Conservation (phyloP, 2,113 vertebrate species). For the Cyanoliseus patagonus region DNA sequence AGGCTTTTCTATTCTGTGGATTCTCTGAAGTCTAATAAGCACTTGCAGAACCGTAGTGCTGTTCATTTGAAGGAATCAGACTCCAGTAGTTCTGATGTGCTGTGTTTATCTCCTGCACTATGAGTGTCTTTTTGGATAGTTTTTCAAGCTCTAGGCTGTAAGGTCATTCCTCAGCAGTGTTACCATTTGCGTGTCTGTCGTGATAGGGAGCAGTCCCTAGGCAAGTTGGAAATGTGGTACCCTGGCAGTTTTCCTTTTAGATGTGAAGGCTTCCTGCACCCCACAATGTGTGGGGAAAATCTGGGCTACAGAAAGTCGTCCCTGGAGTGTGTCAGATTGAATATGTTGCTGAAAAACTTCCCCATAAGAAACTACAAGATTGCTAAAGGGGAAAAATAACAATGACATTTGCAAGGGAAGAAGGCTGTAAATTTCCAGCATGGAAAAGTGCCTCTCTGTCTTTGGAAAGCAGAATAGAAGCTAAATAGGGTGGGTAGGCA, state of each 20-base stretch:
- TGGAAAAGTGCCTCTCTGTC: constrained; percentile 53
- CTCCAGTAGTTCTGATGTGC: not conserved
- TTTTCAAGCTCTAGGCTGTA: not conserved
- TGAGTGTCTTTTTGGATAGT: not conserved
- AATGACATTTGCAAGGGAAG: constrained; percentile 51
- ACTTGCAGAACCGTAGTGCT: not conserved
- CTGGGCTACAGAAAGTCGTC: not conserved
- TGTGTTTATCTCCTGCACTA: not conserved
- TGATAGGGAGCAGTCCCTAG: not conserved
- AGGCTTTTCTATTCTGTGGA: not conserved
- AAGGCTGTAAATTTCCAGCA: constrained; percentile 59
- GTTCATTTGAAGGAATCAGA: not conserved
- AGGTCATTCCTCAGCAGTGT: not conserved
- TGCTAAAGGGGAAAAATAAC: constrained; percentile 30
- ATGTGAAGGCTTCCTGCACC: not conserved
- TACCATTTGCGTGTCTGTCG: not conserved
- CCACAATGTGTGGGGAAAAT: not conserved
- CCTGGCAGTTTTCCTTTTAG: not conserved
- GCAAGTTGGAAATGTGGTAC: not conserved
- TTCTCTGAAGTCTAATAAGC: not conserved
- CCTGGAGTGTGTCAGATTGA: not conserved
- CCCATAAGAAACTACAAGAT: not conserved
- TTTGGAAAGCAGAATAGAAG: constrained; percentile 44
- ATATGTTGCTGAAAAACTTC: not conserved
- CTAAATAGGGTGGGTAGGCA: constrained; percentile 55